Conservation (phyloP, 37 sponge, comb jelly and placozoan species). For the Cladorhizidae sp. region DNA sequence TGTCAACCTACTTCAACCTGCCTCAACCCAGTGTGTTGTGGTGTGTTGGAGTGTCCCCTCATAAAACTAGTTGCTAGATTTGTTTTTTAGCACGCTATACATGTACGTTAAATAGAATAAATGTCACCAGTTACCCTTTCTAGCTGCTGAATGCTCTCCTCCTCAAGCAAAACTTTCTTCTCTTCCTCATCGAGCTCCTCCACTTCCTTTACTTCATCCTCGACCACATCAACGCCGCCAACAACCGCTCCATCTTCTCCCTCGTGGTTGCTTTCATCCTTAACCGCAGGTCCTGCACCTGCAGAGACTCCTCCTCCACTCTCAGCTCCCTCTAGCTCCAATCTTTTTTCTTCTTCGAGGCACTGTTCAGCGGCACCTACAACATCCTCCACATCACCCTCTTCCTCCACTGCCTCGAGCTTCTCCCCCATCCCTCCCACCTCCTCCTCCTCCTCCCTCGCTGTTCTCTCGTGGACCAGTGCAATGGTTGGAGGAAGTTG, state of each 20-base stretch:
- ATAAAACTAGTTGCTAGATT: too few relatives aligned
- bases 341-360: background rate
- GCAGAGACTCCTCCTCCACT: background rate
- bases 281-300: background rate
- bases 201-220: background rate
- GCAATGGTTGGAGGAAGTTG: conserved; percentile 42
- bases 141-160: conserved; percentile 62
- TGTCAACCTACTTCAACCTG: too few relatives aligned
- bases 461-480: conserved; percentile 6
- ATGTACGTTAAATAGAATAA: too few relatives aligned
- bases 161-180: conserved; percentile 55
- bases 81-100: too few relatives aligned
- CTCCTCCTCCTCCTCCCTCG: background rate
- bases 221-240: background rate
- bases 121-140: conserved; percentile 39
- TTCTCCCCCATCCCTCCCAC: background rate
- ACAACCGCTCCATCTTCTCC: background rate
- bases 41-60: too few relatives aligned
- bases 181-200: conserved; percentile 68
- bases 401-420: background rate
- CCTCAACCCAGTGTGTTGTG: too few relatives aligned
- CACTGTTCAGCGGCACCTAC: background rate
- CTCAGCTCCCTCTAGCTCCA: background rate
- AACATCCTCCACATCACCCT: conserved; percentile 1
- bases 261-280: background rate